Evolutionary conservation across 2,113 vertebrate species (phyloP), one percentile per base, ranked within the genome.

Genomic region (Propithecus coquereli): DNA sequence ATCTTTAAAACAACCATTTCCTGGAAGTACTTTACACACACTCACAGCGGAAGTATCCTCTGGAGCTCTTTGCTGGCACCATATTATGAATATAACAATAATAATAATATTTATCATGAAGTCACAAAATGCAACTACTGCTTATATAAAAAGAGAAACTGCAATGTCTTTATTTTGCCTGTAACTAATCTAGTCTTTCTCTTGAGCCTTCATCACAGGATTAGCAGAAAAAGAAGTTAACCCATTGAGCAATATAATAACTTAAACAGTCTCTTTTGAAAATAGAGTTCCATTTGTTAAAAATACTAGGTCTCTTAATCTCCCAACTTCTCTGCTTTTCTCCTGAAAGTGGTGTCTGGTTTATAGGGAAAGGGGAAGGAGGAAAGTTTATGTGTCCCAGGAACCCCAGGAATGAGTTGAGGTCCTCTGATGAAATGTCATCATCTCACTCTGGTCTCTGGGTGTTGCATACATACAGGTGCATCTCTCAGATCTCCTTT

Each of bases 191-290:
- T 2, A 83, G 2, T 47, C n/a, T 68, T 95, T 88, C 10, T 94
- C 37, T 54, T 77, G 45, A 23, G 14, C 2, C 3, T 10, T 77
- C 30, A 61, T 14, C 0, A 61, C 22, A 23, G 34, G 14, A 37
- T 96, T 74, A 65, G 73, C 14, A 90, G n/a, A 70, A 57, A 96
- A 89, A 79, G 73, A 96, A 92, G 86, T 88, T 61, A 77, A 86
- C 25, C 30, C 30, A 77, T 61, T 80, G 32, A 68, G 20, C 30
- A 79, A 45, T 47, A 61, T 37, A 89, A 73, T 45, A 70, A 93
- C 47, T 34, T 68, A 12, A 83, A n/a, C 4, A 81, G 27, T 37
- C 52, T 95, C 66, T 85, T 54, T 63, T 77, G 79, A 22, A 96
- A 85, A 91, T 34, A 73, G 9, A 13, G 16, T 90, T 95, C 4